Evolutionary conservation across 2,113 vertebrate genomes (phyloP), one percentile per base, ranked within the genome.

Genomic region (Microtus oregoni): DNA sequence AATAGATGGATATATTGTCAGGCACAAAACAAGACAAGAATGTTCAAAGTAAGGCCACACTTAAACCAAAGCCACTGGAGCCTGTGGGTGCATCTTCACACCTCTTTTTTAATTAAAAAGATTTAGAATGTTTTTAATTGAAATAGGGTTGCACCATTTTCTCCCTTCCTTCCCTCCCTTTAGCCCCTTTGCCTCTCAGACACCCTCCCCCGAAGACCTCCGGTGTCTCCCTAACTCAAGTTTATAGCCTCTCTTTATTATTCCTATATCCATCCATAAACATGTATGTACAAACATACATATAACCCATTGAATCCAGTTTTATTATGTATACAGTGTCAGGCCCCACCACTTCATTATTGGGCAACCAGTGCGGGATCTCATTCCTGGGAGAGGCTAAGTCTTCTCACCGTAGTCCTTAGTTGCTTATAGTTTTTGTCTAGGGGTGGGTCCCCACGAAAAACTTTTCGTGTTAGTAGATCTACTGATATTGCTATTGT

Each of bases 1-100:
- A 41, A 20, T 47, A 15, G 2, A 55, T 52, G 63, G 28, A 94
- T 58, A 72, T 72, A 94, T 15, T 70, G 12, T 86, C 32, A 96
- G 30, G 76, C 35, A 77, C 52, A 78, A 92, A 87, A 91, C 30
- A 89, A 13, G 77, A 94, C 67, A 35, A 92, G 96, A 77, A 47
- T 78, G 63, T 68, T 90, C 68, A 79, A 86, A 88, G 89, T 83
- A 73, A 90, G 86, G 52, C 58, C 61, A 92, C 92, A 91, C 35
- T 96, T 78, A 95, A 93, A 79, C 63, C 55, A 55, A 41, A 76
- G 77, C 65, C 92, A 55, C 85, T 73, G 52, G 14, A 93, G 65
- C 11, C 73, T 13, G 50, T 85, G n/a, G 85, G 24, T 72, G n/a
- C 38, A 92, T 38, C 30, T 15, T 86, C 44, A 44, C 4, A 67